Conservation (phyloP, 2,797 vertebrate species). For the Balearica regulorum region DNA sequence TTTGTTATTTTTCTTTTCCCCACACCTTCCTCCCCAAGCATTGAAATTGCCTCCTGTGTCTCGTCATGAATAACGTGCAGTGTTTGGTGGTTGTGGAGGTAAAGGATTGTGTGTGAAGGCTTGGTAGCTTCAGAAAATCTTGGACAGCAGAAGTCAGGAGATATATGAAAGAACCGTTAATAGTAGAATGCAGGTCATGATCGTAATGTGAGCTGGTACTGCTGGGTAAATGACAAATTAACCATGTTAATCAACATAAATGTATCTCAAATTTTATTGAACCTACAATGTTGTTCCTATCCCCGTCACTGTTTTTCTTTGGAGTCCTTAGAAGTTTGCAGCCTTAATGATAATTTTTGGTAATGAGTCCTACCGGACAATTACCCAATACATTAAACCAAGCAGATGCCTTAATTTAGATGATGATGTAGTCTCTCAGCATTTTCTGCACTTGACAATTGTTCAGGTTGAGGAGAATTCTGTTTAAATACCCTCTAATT, state of each 20-base stretch:
- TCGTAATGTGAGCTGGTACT: not conserved
- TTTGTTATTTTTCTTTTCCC: not conserved
- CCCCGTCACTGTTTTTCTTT: not conserved
- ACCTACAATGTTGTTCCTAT: not conserved
- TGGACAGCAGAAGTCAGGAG: not conserved
- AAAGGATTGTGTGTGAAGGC: not conserved
- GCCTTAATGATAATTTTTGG: not conserved
- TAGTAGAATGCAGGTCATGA: accelerated
- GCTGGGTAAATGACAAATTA: not conserved
- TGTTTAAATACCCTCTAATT: not conserved
- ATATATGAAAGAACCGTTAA: accelerated
- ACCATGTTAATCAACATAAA: not conserved
- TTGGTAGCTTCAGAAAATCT: not conserved
- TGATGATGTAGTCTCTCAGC: not conserved
- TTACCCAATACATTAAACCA: not conserved
- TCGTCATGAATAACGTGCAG: accelerated
- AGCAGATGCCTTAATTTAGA: not conserved
- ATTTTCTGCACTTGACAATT: not conserved
- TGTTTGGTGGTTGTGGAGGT: not conserved
- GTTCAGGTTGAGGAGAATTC: not conserved
- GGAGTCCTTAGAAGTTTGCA: not conserved
- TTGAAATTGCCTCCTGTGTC: not conserved
- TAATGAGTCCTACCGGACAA: not conserved
- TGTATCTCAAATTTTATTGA: not conserved
- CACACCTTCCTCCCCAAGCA: not conserved